Base-by-base conservation (phyloP, 2,888 invertebrate species). In the Ametastegia equiseti region DNA sequence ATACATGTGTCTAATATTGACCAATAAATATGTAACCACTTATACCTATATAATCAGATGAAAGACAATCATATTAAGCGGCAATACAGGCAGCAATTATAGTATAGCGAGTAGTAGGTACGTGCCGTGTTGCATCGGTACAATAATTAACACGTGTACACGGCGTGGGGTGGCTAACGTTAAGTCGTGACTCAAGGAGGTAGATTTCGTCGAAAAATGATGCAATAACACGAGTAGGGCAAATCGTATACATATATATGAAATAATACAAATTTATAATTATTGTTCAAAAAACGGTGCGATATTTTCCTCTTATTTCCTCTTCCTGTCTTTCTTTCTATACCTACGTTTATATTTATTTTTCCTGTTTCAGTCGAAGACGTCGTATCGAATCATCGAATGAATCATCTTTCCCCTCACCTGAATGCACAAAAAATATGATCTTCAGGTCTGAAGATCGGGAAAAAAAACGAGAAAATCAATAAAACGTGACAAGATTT, bases 91-190 rank as follows among this genome's bases (percentile, higher is more conserved):
- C n/a, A n/a, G n/a, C n/a, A n/a, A n/a, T n/a, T n/a, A n/a, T n/a
- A n/a, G n/a, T n/a, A n/a, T n/a, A n/a, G n/a, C n/a, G n/a, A 19
- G 2, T 23, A 23, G 23, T 47, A 47, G 2, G 6, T 7, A 23
- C 23, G 23, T 54, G 23, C 27, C 9, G 7, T 19, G 67, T 39
- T 36, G 39, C 67, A 36, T 6, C 13, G 39, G n/a, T 19, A 19
- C 19, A 23, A 54, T 54, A 54, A 54, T 42, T 42, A 23, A 42
- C 69, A 69, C 69, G 69, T 69, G 69, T 69, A 69, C 42, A 11
- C 0, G 23, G 42, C 69, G 69, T 69, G 69, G 69, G 23, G 23
- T n/a, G n/a, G n/a, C n/a, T n/a, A n/a, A n/a, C n/a, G n/a, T n/a
- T n/a, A n/a, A n/a, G n/a, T n/a, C n/a, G n/a, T n/a, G n/a, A n/a